Evolutionary conservation across 2,888 invertebrate species (phyloP).

Genomic region (Pherbina coryleti): DNA sequence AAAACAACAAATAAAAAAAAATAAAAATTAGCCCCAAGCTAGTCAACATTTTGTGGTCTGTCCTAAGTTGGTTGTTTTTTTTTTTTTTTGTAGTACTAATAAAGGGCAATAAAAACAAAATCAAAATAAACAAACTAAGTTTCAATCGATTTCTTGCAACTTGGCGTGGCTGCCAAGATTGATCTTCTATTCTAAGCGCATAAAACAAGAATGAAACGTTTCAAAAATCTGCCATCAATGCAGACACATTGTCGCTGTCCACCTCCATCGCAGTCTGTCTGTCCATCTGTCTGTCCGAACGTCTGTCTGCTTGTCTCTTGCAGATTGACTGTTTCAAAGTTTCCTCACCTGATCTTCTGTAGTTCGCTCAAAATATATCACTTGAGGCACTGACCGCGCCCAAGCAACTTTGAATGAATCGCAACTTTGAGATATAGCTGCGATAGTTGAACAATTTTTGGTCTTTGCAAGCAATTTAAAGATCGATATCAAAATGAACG

Average conservation of each 20-base stretch:
- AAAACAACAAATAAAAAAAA: neutral
- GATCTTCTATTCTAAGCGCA: slow-evolving; percentile 5
- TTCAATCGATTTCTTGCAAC: neutral
- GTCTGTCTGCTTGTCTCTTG: neutral
- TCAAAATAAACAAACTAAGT: neutral
- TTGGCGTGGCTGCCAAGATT: neutral
- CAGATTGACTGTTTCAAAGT: neutral
- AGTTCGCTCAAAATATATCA: neutral
- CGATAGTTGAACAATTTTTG: slow-evolving; percentile 30
- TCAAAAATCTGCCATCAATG: neutral
- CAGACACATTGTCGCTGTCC: slow-evolving; percentile 35
- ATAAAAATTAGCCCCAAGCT: neutral
- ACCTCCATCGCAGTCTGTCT: neutral
- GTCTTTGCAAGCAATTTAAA: neutral
- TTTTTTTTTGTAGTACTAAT: neutral
- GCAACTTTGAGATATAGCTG: slow-evolving; percentile 17
- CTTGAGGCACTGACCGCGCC: slow-evolving; percentile 28
- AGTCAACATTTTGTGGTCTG: slow-evolving; percentile 21
- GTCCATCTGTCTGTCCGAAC: neutral
- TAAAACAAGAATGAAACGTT: too few relatives aligned
- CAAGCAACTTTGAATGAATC: slow-evolving; percentile 16
- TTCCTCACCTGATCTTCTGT: neutral
- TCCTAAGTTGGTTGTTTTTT: neutral
- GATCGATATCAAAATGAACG: slow-evolving; percentile 1
- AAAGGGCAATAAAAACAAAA: slow-evolving; percentile 9